phyloP scores from a whole-genome alignment of 2,797 vertebrate species.

The Bovichtus diacanthus region DNA sequence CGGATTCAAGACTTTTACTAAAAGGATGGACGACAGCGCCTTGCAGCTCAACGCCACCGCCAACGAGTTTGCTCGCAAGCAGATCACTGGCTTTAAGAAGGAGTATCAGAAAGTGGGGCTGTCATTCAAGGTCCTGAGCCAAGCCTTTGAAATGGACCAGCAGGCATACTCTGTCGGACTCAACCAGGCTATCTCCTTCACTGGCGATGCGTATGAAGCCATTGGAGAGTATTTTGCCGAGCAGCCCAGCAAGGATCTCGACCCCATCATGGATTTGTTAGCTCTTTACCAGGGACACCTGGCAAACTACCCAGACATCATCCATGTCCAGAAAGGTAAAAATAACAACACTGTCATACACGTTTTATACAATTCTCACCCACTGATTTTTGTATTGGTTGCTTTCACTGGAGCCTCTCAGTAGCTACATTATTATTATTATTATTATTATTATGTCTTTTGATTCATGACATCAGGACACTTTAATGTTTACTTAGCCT shows the following conservation, averaged over 20 bases:
- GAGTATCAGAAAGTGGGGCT: conserved; percentile 98
- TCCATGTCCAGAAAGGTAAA: conserved; percentile 99
- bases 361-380: neutral
- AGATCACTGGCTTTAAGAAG: conserved; percentile 96
- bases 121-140: conserved; percentile 93
- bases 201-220: conserved; percentile 93
- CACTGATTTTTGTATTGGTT: neutral
- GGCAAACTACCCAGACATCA: conserved; percentile 99
- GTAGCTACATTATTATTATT: neutral
- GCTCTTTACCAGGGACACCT: conserved; percentile 97
- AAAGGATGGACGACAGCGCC: conserved; percentile 96
- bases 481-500: neutral
- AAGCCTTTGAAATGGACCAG: conserved; percentile 98
- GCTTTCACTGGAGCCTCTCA: neutral
- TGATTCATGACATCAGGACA: neutral
- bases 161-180: conserved; percentile 91
- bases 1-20: conserved; percentile 95
- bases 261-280: conserved; percentile 96
- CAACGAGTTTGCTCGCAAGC: conserved; percentile 95
- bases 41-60: conserved; percentile 93
- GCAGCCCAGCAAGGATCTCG: conserved; percentile 95
- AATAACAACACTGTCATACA: neutral
- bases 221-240: conserved; percentile 97
- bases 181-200: conserved; percentile 96
- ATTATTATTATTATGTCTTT: neutral